A percentile compares a stretch with the other conserved stretches of the same genome.
Evolutionary conservation across 2,888 invertebrate genomes (phyloP).

Genomic region (Limnephilus rhombicus): DNA sequence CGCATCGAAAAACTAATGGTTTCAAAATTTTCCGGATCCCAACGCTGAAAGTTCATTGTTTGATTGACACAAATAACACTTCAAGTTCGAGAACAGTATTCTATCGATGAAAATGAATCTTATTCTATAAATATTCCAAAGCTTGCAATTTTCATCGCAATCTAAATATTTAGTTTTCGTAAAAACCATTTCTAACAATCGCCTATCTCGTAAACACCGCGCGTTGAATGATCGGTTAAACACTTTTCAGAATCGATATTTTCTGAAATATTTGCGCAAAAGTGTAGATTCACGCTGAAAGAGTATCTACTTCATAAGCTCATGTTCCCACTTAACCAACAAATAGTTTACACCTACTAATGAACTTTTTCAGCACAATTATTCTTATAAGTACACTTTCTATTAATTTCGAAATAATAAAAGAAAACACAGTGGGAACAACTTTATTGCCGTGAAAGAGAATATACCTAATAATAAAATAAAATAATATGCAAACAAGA

Average conservation of each 20-base stretch:
- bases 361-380: neutral
- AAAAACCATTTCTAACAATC: slow-evolving; percentile 17
- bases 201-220: neutral
- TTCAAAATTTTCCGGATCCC: neutral
- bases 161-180: slow-evolving; percentile 10
- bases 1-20: neutral
- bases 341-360: neutral
- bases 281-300: neutral
- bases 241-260: neutral
- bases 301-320: neutral
- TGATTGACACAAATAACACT: neutral
- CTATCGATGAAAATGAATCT: neutral
- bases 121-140: neutral
- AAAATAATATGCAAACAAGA: neutral
- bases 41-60: neutral
- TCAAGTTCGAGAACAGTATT: neutral
- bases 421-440: neutral
- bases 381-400: neutral
- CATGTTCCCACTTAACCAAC: neutral
- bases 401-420: neutral
- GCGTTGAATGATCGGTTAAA: neutral
- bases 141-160: neutral
- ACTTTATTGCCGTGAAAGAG: neutral
- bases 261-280: neutral
- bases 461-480: neutral